Conservation (phyloP, 2,888 invertebrate species). For the Limnephilus lunatus region DNA sequence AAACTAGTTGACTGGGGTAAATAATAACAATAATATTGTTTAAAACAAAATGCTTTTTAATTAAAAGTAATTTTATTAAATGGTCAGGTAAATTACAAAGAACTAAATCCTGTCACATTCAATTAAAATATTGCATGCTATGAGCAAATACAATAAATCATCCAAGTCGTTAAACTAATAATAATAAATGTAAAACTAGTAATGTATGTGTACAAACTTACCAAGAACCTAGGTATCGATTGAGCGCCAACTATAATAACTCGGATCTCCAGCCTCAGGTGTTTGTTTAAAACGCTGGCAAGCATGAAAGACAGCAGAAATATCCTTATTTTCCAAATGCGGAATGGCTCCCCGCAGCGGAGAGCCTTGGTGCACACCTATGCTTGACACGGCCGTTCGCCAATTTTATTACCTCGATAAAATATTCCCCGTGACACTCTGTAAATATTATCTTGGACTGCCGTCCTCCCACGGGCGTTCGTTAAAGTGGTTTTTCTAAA, state of each 20-base stretch:
- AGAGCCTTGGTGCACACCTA: not conserved
- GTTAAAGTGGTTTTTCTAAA: constrained; percentile 37
- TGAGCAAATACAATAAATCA: not conserved
- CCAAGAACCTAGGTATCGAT: not conserved
- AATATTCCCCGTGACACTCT: constrained; percentile 47
- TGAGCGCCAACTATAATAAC: not conserved
- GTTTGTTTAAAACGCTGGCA: not conserved
- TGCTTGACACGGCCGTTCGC: constrained; percentile 22
- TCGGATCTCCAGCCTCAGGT: not conserved
- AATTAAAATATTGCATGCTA: not conserved
- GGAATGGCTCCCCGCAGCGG: not conserved
- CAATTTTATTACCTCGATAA: constrained; percentile 48
- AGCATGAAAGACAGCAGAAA: not conserved
- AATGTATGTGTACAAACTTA: not conserved
- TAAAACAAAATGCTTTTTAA: not conserved
- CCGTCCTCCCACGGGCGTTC: constrained; percentile 33
- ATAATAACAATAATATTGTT: not conserved
- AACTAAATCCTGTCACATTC: not conserved
- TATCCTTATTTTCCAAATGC: constrained; percentile 23
- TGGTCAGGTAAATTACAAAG: not conserved
- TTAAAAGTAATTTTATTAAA: not conserved
- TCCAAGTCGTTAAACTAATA: not conserved
- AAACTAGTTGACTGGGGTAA: not conserved
- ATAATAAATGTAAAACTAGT: not conserved
- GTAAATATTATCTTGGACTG: constrained; percentile 50